Percentiles rank a stretch among this genome's conserved stretches.
Conservation (phyloP, 2,888 invertebrate genomes). For the Aquatica leii region DNA sequence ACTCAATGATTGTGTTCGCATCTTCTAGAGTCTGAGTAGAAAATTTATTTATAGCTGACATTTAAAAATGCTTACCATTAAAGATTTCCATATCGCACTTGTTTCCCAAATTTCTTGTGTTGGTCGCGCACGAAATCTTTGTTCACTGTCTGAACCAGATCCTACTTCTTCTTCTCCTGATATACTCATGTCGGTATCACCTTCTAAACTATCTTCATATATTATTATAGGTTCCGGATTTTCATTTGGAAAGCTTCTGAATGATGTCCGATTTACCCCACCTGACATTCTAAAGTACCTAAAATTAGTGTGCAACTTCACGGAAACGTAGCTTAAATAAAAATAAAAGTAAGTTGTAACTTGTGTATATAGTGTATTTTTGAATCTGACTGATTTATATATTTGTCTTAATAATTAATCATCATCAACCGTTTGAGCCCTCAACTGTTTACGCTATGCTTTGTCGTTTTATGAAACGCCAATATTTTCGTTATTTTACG, state of each 20-base stretch:
- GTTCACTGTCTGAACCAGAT: slow-evolving; percentile 56
- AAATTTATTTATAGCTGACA: neutral
- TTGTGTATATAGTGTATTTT: too few relatives aligned
- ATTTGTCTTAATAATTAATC: too few relatives aligned
- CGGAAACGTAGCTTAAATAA: too few relatives aligned
- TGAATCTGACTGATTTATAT: too few relatives aligned
- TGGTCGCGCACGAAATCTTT: slow-evolving; percentile 45
- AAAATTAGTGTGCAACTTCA: neutral
- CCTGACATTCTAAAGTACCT: too few relatives aligned
- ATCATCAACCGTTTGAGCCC: too few relatives aligned
- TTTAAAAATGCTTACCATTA: slow-evolving; percentile 49
- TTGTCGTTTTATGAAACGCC: too few relatives aligned
- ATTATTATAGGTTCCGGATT: slow-evolving; percentile 8
- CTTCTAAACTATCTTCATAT: slow-evolving; percentile 8
- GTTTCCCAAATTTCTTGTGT: slow-evolving; percentile 57
- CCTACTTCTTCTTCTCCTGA: slow-evolving; percentile 66
- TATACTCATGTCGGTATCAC: slow-evolving; percentile 48
- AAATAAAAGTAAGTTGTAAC: too few relatives aligned
- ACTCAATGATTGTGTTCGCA: slow-evolving; percentile 58
- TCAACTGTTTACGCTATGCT: too few relatives aligned
- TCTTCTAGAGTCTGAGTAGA: slow-evolving; percentile 59
- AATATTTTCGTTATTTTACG: too few relatives aligned
- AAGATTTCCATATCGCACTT: slow-evolving; percentile 46
- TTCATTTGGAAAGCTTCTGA: slow-evolving; percentile 20
- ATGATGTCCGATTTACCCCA: slow-evolving; percentile 4